A percentile compares a stretch with the other conserved stretches of the same genome.
Evolutionary conservation across 2,113 vertebrate genomes (phyloP).

Genomic region (Ceratotherium simum): DNA sequence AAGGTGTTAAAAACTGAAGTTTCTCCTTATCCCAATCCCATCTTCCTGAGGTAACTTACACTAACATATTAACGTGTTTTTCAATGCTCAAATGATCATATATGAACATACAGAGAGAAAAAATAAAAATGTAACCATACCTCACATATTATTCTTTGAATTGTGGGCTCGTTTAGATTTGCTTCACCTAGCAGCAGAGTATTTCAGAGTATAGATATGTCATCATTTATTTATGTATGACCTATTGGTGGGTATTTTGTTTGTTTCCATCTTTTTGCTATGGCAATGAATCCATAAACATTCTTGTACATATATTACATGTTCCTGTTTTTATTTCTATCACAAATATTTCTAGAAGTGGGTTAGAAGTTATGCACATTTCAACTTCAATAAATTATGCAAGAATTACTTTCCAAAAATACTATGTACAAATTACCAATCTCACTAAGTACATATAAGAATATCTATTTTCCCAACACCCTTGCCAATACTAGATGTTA

Average conservation of each 20-base stretch:
- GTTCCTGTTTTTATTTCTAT: neutral
- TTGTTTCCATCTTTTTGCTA: neutral
- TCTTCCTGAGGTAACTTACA: neutral
- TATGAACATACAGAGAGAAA: neutral
- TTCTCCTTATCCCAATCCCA: neutral
- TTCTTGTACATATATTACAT: neutral
- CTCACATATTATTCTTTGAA: neutral
- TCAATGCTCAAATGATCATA: neutral
- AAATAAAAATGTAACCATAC: neutral
- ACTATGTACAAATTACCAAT: neutral
- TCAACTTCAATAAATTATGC: conserved; percentile 11
- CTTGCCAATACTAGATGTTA: neutral
- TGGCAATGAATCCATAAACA: neutral
- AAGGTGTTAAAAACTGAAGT: neutral
- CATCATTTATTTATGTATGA: neutral
- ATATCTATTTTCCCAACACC: neutral
- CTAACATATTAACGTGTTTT: neutral
- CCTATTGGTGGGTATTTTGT: neutral
- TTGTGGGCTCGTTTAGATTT: neutral
- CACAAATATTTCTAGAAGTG: neutral
- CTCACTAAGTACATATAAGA: neutral
- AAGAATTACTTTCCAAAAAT: neutral
- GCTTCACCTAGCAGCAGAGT: neutral
- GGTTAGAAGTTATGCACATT: neutral
- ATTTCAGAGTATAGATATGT: neutral